phyloP scores from a whole-genome alignment of 2,797 vertebrate genomes.

The Coregonus suidteri region DNA sequence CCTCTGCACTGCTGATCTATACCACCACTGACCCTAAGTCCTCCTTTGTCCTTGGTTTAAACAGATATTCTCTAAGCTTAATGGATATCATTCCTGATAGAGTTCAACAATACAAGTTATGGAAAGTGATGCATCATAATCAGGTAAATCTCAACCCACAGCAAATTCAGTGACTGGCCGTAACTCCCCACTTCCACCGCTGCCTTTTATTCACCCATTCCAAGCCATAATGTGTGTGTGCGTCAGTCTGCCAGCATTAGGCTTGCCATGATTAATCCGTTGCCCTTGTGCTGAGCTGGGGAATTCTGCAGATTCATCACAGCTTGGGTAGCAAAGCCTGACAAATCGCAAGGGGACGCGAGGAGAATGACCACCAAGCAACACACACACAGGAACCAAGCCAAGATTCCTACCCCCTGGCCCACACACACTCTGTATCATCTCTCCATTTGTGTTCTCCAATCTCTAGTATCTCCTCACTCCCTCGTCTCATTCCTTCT shows the following conservation, averaged over 20 bases:
- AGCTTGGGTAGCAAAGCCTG: slow-evolving; percentile 58
- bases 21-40: slow-evolving; percentile 11
- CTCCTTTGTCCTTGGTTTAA: slow-evolving; percentile 60
- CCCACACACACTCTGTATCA: slow-evolving; percentile 8
- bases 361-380: slow-evolving; percentile 72
- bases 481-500: slow-evolving; percentile 14
- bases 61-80: slow-evolving; percentile 43
- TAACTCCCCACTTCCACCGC: slow-evolving; percentile 26
- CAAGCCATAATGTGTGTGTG: not conserved
- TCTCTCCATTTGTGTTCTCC: not conserved
- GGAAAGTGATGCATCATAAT: slow-evolving; percentile 46
- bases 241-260: slow-evolving; percentile 67
- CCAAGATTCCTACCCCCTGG: slow-evolving; percentile 60
- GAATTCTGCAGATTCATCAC: slow-evolving; percentile 80
- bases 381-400: slow-evolving; percentile 58
- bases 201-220: slow-evolving; percentile 52
- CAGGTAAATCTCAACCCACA: slow-evolving; percentile 21
- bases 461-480: not conserved
- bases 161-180: not conserved
- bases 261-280: slow-evolving; percentile 70
- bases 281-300: slow-evolving; percentile 67
- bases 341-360: slow-evolving; percentile 64
- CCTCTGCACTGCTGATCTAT: slow-evolving; percentile 43
- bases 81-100: slow-evolving; percentile 42
- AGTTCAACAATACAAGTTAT: slow-evolving; percentile 34